Evolutionary conservation across 1,140 invertebrate genomes (phyloP).

Genomic region (Papilio dardanus): DNA sequence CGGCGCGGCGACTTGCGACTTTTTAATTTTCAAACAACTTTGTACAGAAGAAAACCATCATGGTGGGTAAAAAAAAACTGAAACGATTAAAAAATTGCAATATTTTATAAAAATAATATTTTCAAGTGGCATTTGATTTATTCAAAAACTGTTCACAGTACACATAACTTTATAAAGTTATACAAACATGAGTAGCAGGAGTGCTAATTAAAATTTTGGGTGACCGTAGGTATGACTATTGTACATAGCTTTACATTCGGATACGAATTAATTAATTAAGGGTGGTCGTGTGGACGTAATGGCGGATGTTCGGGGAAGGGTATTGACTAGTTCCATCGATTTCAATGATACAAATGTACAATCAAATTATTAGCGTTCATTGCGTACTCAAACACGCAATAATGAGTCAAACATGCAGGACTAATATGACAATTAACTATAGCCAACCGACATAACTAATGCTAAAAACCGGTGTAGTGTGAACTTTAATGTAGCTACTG

Average conservation of each 20-base stretch:
- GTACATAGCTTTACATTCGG: background rate
- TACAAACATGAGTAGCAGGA: background rate
- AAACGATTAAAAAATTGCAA: background rate
- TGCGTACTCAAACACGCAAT: background rate
- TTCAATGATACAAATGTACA: background rate
- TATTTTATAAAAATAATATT: background rate
- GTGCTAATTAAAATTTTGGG: background rate
- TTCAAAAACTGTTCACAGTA: background rate
- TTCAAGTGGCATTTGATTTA: background rate
- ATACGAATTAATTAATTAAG: conserved; percentile 3
- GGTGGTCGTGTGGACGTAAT: background rate
- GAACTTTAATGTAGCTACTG: too few relatives aligned
- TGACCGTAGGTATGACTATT: background rate
- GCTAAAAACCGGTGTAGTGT: too few relatives aligned
- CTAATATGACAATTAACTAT: too few relatives aligned
- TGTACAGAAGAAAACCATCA: background rate
- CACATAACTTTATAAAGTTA: background rate
- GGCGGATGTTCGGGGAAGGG: background rate
- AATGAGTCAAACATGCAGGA: too few relatives aligned
- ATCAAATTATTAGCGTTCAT: background rate
- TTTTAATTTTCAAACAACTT: conserved; percentile 2
- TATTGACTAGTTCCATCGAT: background rate
- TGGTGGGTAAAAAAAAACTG: background rate
- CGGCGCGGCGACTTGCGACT: background rate
- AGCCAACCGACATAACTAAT: too few relatives aligned